Percentiles rank a stretch among this genome's conserved stretches.
These are phyloP conservation scores for Vombatus ursinus DNA, from an alignment of 2,113 vertebrate genomes.

Conservation along the genomic window DNA sequence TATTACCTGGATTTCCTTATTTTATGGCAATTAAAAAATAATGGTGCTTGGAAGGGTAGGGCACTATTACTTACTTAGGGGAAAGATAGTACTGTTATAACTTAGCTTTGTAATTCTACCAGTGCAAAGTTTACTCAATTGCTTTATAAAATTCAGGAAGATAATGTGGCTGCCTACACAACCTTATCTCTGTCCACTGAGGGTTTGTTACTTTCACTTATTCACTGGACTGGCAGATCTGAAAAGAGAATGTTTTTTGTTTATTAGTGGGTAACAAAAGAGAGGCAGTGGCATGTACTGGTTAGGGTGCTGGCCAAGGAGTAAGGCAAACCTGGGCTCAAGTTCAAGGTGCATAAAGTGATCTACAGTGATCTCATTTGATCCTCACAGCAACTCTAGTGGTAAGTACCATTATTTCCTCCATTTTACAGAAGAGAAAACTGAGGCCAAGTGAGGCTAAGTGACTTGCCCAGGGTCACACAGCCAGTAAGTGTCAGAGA, in stretches of 20 bases:
- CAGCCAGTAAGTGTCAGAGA: neutral
- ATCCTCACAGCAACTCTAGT: neutral
- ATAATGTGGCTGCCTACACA: neutral
- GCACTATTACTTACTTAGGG: constrained; percentile 28
- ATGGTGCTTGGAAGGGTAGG: constrained; percentile 6
- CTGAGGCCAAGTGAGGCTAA: neutral
- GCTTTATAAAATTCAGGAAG: neutral
- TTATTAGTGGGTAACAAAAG: neutral
- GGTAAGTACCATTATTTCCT: neutral
- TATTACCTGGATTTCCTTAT: neutral
- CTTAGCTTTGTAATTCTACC: constrained; percentile 36
- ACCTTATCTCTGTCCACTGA: neutral
- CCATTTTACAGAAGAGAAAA: neutral
- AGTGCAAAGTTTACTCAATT: neutral
- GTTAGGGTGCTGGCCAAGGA: neutral
- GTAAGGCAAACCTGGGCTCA: neutral
- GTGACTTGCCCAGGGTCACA: neutral
- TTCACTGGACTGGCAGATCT: neutral
- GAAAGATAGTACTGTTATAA: constrained; percentile 21
- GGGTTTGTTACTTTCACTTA: neutral
- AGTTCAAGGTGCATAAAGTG: neutral
- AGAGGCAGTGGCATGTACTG: neutral
- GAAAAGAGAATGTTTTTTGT: neutral
- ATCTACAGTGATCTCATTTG: neutral
- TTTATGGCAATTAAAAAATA: constrained; percentile 24